These are phyloP conservation scores for Phocides pigmalion DNA, from an alignment of 1,140 invertebrate species.

Conservation along the genomic window DNA sequence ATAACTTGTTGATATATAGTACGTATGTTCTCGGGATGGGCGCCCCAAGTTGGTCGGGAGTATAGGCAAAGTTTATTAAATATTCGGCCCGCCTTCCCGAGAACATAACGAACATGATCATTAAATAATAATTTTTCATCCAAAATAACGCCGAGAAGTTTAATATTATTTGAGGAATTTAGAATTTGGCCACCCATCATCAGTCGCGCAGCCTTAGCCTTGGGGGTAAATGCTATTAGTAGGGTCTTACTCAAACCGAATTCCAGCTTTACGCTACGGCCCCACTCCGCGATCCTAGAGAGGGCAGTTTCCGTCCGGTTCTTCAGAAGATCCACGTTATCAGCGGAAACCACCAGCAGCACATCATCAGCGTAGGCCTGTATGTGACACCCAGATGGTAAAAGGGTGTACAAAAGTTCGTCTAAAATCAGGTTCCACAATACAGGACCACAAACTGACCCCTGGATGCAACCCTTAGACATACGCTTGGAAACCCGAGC, in stretches of 20 bases:
- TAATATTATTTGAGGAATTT: slow-evolving; percentile 7
- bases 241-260: slow-evolving; percentile 40
- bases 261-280: slow-evolving; percentile 28
- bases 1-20: slow-evolving; percentile 33
- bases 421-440: slow-evolving; percentile 41
- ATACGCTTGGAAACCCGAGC: slow-evolving; percentile 4
- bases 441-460: slow-evolving; percentile 33
- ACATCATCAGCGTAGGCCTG: slow-evolving; percentile 46
- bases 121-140: slow-evolving; percentile 36
- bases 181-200: background rate
- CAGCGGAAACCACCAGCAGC: slow-evolving; percentile 19
- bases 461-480: slow-evolving; percentile 45
- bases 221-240: slow-evolving; percentile 33
- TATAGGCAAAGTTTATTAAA: slow-evolving; percentile 36
- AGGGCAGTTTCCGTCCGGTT: slow-evolving; percentile 21
- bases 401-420: slow-evolving; percentile 20
- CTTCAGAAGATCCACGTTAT: slow-evolving; percentile 1
- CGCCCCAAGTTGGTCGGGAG: slow-evolving; percentile 39
- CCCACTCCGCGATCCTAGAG: slow-evolving; percentile 26
- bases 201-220: slow-evolving; percentile 17
- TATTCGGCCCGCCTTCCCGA: slow-evolving; percentile 31
- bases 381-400: slow-evolving; percentile 33
- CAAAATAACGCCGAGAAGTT: slow-evolving; percentile 37
- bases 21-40: slow-evolving; percentile 37
- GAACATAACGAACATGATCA: slow-evolving; percentile 19